Evolutionary conservation across 1,140 invertebrate genomes (phyloP).

Genomic region (roundworm (Caenorhabditis elegans)): DNA sequence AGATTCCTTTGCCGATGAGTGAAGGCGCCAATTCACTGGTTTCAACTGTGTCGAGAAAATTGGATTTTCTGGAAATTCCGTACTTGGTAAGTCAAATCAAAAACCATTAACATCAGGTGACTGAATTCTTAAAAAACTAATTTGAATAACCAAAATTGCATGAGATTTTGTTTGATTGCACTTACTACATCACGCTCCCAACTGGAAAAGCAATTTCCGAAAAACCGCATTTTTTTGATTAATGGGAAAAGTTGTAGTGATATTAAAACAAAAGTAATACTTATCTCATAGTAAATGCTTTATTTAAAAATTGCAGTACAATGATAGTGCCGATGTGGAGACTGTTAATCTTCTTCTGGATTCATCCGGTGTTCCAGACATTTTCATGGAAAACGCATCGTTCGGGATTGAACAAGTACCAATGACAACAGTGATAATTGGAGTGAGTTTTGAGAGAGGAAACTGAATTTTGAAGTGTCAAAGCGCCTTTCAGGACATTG

Average conservation of each 20-base stretch:
- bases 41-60: background rate
- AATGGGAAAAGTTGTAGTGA: no score
- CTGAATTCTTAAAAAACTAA: no score
- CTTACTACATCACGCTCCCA: no score
- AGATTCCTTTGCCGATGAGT: background rate
- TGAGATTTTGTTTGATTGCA: no score
- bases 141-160: no score
- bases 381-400: background rate
- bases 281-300: background rate
- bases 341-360: background rate
- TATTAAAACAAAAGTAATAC: background rate
- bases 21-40: background rate
- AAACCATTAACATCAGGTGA: no score
- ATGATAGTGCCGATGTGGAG: background rate
- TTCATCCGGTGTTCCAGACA: background rate
- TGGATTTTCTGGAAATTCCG: background rate
- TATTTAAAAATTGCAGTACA: background rate
- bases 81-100: background rate
- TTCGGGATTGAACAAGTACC: constrained; percentile 36
- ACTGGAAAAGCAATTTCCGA: no score
- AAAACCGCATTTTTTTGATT: no score
- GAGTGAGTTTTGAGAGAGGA: constrained; percentile 18
- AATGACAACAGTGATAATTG: background rate
- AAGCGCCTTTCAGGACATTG: constrained; percentile 6
- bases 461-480: no score